Base-by-base conservation (phyloP, 2,888 invertebrate genomes). In the Agonum fuliginosum region DNA sequence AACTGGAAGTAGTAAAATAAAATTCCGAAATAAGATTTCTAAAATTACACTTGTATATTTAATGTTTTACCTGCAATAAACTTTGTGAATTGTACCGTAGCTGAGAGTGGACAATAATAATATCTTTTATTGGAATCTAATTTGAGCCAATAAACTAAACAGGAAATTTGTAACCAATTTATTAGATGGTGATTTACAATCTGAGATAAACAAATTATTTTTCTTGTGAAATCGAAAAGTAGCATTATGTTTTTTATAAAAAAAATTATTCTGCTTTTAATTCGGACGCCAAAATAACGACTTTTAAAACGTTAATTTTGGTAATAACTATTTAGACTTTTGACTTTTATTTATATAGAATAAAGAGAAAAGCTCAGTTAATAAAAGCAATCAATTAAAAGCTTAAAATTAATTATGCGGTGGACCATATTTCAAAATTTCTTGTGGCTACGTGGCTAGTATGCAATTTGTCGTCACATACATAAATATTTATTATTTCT, bases 81-180 rank as follows among this genome's bases (percentile, higher is more conserved):
- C 3, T 5, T n/a, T 41, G n/a, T n/a, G n/a, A 12, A 43, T 12
- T 12, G 20, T 54, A 54, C n/a, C 51, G 22, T 51, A 22, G 4
- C 6, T 37, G 24, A 22, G 12, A 22, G 12, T 20, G 22, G 12
- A 3, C n/a, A 54, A 54, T 3, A 54, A 54, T 54, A 54, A 30
- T 30, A 62, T 34, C 30, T 62, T 62, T 34, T 34, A 62, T 62
- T 62, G 30, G 62, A 62, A 62, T 34, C 20, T 62, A 62, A 62
- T 62, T 62, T 62, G 14, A 30, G 20, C 34, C 27, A 62, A 62
- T 62, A 62, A 62, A 62, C 17, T 34, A 6, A 62, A 14, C 62
- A 62, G 62, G 62, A 62, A 34, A 62, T 62, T 62, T 34, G 30
- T 54, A 54, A 54, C 30, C 30, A 34, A 27, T 34, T 34, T 62